A percentile compares a stretch with the other conserved stretches of the same genome.
These are phyloP conservation scores for Pseudopleuronectes americanus DNA, from an alignment of 2,797 vertebrate genomes.

Conservation along the genomic window DNA sequence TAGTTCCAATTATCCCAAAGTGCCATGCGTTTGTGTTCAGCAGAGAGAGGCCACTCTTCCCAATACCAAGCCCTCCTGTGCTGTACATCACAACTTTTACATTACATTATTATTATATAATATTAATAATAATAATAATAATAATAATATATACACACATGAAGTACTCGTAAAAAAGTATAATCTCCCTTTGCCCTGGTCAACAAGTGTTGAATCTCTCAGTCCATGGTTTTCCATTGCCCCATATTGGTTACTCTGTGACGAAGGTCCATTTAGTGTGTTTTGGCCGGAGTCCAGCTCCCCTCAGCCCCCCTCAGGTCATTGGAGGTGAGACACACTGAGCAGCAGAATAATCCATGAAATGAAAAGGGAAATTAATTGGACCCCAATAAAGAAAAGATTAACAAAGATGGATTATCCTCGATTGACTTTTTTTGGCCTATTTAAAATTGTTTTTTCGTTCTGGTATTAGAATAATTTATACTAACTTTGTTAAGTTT, in stretches of 20 bases:
- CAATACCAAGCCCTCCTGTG: neutral
- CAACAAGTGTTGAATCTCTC: slow-evolving; percentile 2
- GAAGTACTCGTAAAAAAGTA: slow-evolving; percentile 17
- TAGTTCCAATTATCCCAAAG: slow-evolving; percentile 63
- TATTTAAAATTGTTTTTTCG: slow-evolving; percentile 1
- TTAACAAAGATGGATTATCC: slow-evolving; percentile 62
- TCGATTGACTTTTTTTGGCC: slow-evolving; percentile 43
- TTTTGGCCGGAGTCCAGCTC: slow-evolving; percentile 60
- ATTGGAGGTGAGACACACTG: slow-evolving; percentile 61
- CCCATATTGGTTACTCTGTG: slow-evolving; percentile 19
- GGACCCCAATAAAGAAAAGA: slow-evolving; percentile 58
- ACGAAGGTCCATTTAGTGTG: slow-evolving; percentile 42
- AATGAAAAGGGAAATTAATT: slow-evolving; percentile 69
- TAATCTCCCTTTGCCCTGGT: slow-evolving; percentile 9
- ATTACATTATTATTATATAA: too few species aligned
- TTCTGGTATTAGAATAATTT: too few species aligned
- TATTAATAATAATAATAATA: too few species aligned
- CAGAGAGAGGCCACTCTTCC: slow-evolving; percentile 22
- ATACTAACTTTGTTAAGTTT: too few species aligned
- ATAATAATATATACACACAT: too few species aligned
- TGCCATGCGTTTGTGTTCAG: slow-evolving; percentile 25
- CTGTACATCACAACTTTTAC: neutral
- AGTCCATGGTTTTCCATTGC: neutral
- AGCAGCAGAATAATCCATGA: slow-evolving; percentile 56
- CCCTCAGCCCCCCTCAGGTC: slow-evolving; percentile 41